These are phyloP conservation scores for Aythya fuligula DNA, from an alignment of 2,797 vertebrate genomes.

Conservation along the genomic window DNA sequence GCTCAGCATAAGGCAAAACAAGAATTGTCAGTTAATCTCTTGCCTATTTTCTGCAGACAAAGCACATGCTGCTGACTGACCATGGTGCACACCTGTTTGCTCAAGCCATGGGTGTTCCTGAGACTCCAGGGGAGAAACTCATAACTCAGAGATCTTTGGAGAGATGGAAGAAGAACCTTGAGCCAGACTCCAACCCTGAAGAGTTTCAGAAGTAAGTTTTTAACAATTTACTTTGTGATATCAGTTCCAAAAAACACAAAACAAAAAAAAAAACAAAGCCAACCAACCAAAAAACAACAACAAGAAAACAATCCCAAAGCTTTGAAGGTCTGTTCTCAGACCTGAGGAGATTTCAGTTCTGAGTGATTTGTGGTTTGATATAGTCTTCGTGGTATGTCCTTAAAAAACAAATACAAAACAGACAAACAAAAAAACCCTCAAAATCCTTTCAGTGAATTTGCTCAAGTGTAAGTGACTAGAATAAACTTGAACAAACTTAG, in stretches of 20 bases:
- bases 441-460: neutral
- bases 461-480: neutral
- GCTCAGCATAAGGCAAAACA: neutral
- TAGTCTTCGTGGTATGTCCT: neutral
- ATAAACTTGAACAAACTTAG: neutral
- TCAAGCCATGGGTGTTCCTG: slow-evolving; percentile 83
- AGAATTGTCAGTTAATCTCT: neutral
- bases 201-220: slow-evolving; percentile 83
- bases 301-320: neutral
- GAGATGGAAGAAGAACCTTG: slow-evolving; percentile 84
- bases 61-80: slow-evolving; percentile 88
- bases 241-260: neutral
- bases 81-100: slow-evolving; percentile 89
- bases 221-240: neutral
- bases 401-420: neutral
- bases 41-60: slow-evolving; percentile 81
- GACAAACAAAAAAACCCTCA: neutral
- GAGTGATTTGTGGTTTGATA: neutral
- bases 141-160: slow-evolving; percentile 86
- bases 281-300: no score
- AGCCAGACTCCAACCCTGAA: slow-evolving; percentile 76
- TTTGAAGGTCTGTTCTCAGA: neutral
- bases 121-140: slow-evolving; percentile 85
- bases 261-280: no score
- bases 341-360: neutral